Conservation (phyloP, 1,140 invertebrate genomes). For the Latrodectus geometricus region DNA sequence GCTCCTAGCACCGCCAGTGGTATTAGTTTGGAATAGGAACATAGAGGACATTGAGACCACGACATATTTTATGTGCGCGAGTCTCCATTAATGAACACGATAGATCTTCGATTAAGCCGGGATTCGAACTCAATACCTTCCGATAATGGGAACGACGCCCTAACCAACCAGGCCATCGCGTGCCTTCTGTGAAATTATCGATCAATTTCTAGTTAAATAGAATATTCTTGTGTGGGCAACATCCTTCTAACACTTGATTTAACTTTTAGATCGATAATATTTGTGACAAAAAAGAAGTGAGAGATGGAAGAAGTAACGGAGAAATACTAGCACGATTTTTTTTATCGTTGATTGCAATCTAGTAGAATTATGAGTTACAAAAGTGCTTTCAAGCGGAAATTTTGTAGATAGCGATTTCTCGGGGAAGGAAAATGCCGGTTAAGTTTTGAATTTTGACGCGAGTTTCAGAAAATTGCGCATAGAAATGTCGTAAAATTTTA, state of each 20-base stretch:
- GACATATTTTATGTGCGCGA: too few relatives aligned
- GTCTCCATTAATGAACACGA: too few relatives aligned
- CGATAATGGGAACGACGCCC: too few relatives aligned
- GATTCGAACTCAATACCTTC: too few relatives aligned
- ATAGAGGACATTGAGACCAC: too few relatives aligned
- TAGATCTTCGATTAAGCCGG: too few relatives aligned
- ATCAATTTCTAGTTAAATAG: background rate
- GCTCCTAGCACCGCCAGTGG: too few relatives aligned
- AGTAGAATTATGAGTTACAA: conserved; percentile 56
- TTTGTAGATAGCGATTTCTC: conserved; percentile 56
- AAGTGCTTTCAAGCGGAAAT: conserved; percentile 57
- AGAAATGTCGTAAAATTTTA: conserved; percentile 60
- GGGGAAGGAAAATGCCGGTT: conserved; percentile 31
- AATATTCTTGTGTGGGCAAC: background rate
- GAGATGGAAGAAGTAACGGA: background rate
- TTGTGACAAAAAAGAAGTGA: background rate
- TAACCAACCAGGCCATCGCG: too few relatives aligned
- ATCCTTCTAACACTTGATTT: conserved; percentile 45
- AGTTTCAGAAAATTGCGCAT: conserved; percentile 59
- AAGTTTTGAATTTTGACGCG: conserved; percentile 57
- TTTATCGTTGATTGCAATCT: conserved; percentile 5
- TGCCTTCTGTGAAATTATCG: too few relatives aligned
- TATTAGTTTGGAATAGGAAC: too few relatives aligned
- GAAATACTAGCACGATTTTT: background rate
- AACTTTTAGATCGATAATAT: conserved; percentile 50